Conservation (phyloP, 2,113 vertebrate genomes). For the Papio anubis region DNA sequence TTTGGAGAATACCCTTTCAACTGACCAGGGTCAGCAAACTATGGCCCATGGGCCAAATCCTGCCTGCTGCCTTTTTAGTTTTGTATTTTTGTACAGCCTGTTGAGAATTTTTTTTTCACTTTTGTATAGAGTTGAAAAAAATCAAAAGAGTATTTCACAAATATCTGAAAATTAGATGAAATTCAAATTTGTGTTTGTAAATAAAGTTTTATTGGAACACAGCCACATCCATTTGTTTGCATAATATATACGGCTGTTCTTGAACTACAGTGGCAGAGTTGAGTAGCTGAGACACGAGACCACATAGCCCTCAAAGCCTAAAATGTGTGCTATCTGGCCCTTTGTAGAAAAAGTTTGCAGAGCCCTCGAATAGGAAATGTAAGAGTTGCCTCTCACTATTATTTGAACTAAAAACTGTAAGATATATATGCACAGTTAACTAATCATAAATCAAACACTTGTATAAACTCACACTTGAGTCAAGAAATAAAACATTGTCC, state of each 20-base stretch:
- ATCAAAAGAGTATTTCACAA: not conserved
- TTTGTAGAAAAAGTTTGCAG: not conserved
- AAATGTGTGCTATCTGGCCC: not conserved
- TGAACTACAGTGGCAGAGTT: not conserved
- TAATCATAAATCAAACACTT: not conserved
- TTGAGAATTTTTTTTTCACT: not conserved
- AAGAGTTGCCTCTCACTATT: not conserved
- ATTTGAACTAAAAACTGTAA: conserved; percentile 18
- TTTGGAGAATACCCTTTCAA: not conserved
- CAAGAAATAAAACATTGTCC: not conserved
- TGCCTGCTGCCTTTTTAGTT: not conserved
- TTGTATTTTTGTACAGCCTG: not conserved
- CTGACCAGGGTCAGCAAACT: not conserved
- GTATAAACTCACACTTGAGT: not conserved
- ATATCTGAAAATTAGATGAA: conserved; percentile 1
- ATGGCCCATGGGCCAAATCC: not conserved
- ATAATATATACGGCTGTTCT: not conserved
- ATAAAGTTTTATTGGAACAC: conserved; percentile 1
- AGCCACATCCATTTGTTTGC: not conserved
- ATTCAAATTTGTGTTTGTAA: conserved; percentile 40
- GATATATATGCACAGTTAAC: not conserved
- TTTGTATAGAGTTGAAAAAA: not conserved
- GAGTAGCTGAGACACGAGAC: not conserved
- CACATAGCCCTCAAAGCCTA: not conserved
- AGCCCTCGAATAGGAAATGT: not conserved